Base-by-base conservation (phyloP, 1,140 invertebrate genomes). In the silkworm (Bombyx mori) region DNA sequence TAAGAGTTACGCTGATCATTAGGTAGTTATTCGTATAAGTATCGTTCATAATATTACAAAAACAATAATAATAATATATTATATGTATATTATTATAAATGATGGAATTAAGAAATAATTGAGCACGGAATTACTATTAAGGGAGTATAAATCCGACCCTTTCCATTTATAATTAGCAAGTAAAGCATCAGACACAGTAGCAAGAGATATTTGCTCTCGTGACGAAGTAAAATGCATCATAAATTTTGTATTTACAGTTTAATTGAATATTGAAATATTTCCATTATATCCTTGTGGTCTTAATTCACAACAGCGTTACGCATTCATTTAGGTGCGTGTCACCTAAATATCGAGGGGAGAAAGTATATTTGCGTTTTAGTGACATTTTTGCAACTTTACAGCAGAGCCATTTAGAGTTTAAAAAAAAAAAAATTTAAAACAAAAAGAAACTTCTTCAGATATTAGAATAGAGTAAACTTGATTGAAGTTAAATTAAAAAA, bases 211-310 rank as follows among this genome's bases (percentile, higher is more conserved):
- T 46, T 48, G 45, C 48, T 45, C n/a, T 56, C 46, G 43, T n/a
- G 46, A 8, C 12, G n/a, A 45, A 0, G 7, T 46, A 56, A 42
- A 55, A 45, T 9, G 35, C 60, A 66, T 69, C 77, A 68, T 64
- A 71, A 66, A 72, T 82, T 78, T 82, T 83, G 65, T 86, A 83
- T 77, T 77, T 3, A 35, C 69, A 59, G 73, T 62, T 60, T 58
- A 75, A 73, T 63, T 68, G 65, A 71, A 64, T 68, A 69, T 9
- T 42, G 35, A 47, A 71, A 72, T 77, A 72, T 77, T 75, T 82
- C 77, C 65, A 84, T 79, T 84, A 84, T 81, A 85, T 86, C 83
- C 83, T 85, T 86, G 83, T 86, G 83, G 83, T 86, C 82, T 86
- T 85, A 73, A 82, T 80, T 79, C 71, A 70, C 75, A 79, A 80